Conservation (phyloP, 53 echinoderm and acorn worm genomes). For the Glandiceps talaboti region DNA sequence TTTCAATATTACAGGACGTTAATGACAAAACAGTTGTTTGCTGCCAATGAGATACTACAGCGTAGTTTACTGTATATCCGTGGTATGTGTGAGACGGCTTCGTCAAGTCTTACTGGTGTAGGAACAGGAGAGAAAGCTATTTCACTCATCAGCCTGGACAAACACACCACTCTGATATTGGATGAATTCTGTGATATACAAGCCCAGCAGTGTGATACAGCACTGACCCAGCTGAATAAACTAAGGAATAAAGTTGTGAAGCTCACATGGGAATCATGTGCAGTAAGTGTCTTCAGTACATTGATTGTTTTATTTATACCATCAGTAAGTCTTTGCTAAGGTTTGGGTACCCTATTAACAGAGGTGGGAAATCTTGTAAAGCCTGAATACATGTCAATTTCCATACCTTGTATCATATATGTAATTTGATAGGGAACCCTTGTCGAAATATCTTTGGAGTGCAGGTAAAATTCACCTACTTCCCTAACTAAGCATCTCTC, state of each 20-base stretch:
- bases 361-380: too few relatives aligned
- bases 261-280: conserved; percentile 89
- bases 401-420: too few relatives aligned
- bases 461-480: too few relatives aligned
- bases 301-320: too few relatives aligned
- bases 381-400: too few relatives aligned
- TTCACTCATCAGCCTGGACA: conserved; percentile 51
- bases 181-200: conserved; percentile 70
- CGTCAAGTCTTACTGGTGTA: conserved; percentile 43
- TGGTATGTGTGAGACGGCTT: conserved; percentile 79
- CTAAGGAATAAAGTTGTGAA: conserved; percentile 85
- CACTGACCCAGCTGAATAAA: conserved; percentile 44
- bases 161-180: conserved; percentile 39
- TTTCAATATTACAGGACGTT: conserved; percentile 24
- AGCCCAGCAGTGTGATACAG: conserved; percentile 79
- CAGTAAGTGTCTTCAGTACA: too few relatives aligned
- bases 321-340: too few relatives aligned
- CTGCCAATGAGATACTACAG: conserved; percentile 95
- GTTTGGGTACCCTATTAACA: too few relatives aligned
- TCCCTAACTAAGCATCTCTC: too few relatives aligned
- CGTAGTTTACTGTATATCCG: conserved; percentile 86
- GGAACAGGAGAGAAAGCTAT: conserved; percentile 63
- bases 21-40: conserved; percentile 71
- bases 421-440: too few relatives aligned
- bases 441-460: too few relatives aligned